phyloP scores from a whole-genome alignment of 2,888 invertebrate genomes.

The Sinhomidia bicolor region DNA sequence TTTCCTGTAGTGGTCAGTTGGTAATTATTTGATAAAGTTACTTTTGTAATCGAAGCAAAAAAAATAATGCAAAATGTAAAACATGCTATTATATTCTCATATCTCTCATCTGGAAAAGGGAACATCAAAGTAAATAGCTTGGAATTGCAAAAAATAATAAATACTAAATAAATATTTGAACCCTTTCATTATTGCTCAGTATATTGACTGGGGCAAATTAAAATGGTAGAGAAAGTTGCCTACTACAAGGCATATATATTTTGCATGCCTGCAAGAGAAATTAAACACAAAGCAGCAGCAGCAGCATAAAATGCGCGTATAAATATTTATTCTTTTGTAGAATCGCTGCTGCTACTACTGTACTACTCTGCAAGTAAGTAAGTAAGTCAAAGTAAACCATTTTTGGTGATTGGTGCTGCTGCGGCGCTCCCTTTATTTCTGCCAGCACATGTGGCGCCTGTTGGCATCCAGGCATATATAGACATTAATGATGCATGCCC shows the following conservation, averaged over 20 bases:
- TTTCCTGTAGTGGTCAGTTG: neutral
- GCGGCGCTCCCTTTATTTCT: neutral
- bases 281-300: no score
- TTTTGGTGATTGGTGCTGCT: no score
- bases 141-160: conserved; percentile 5
- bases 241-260: no score
- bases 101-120: neutral
- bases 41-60: neutral
- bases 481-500: neutral
- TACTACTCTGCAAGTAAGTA: no score
- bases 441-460: neutral
- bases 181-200: no score
- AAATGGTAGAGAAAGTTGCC: no score
- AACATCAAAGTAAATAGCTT: conserved; percentile 45
- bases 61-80: neutral
- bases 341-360: no score
- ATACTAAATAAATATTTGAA: conserved; percentile 16
- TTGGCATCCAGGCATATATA: neutral
- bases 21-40: neutral
- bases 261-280: no score
- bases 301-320: no score
- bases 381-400: no score
- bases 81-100: neutral
- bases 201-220: no score
- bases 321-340: no score